Percentiles rank a stretch among this genome's conserved stretches.
These are phyloP conservation scores for Hedya salicella DNA, from an alignment of 2,888 invertebrate genomes.

Conservation along the genomic window DNA sequence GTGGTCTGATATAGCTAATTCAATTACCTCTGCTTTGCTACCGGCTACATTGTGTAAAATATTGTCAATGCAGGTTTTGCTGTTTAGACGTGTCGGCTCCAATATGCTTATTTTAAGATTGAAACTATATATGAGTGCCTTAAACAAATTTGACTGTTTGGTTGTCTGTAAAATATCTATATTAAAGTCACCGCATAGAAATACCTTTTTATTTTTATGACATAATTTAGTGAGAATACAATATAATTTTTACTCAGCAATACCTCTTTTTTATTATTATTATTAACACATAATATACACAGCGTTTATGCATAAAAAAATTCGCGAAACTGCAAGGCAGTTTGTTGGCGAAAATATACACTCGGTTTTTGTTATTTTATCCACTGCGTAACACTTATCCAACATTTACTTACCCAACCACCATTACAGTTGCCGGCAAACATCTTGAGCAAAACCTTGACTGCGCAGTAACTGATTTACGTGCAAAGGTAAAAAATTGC, in stretches of 20 bases:
- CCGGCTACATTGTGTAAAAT: slow-evolving; percentile 1
- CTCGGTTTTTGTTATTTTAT: too few relatives aligned
- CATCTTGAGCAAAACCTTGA: too few relatives aligned
- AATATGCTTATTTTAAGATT: not conserved
- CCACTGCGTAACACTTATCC: too few relatives aligned
- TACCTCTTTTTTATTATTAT: too few relatives aligned
- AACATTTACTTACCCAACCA: too few relatives aligned
- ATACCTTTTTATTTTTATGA: not conserved
- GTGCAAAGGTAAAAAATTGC: too few relatives aligned
- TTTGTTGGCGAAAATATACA: too few relatives aligned
- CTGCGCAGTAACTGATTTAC: too few relatives aligned
- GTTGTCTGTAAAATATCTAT: slow-evolving; percentile 4
- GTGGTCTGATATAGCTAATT: slow-evolving; percentile 15
- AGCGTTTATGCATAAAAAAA: too few relatives aligned
- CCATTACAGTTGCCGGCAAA: too few relatives aligned
- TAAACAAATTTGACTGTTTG: not conserved
- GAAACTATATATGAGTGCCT: not conserved
- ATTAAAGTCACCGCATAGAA: slow-evolving; percentile 9
- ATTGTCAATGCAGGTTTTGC: slow-evolving; percentile 1
- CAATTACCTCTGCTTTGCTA: not conserved
- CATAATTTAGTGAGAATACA: not conserved
- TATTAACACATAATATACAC: too few relatives aligned
- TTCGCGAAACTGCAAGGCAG: too few relatives aligned
- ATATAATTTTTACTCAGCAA: not conserved
- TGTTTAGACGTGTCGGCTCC: not conserved